Evolutionary conservation across 2,888 invertebrate species (phyloP).

Genomic region (Noctua janthe): DNA sequence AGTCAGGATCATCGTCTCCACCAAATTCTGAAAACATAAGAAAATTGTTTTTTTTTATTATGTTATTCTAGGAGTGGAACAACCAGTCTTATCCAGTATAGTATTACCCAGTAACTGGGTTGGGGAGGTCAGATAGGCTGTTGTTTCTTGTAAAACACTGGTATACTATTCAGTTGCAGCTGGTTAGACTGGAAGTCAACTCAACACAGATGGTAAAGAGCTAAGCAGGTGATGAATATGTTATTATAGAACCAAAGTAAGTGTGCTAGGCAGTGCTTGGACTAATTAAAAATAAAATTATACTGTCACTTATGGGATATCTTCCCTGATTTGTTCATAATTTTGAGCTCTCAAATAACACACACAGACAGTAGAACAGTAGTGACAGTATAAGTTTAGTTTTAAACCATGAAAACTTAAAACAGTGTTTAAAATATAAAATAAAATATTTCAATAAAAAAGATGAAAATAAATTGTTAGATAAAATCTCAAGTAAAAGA

Average conservation of each 20-base stretch:
- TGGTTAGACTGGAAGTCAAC: not conserved
- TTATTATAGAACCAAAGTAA: not conserved
- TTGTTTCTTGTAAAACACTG: not conserved
- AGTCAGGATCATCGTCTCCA: slow-evolving; percentile 82
- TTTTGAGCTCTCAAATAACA: no score
- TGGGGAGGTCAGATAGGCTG: not conserved
- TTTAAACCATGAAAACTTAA: no score
- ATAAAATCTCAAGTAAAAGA: not conserved
- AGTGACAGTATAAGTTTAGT: no score
- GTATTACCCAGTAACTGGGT: not conserved
- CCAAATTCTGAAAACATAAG: slow-evolving; percentile 66
- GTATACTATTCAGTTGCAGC: not conserved
- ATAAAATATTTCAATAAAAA: not conserved
- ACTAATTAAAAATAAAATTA: not conserved
- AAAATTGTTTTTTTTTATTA: not conserved
- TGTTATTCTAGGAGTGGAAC: not conserved
- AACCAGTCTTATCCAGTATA: not conserved
- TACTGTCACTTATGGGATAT: no score
- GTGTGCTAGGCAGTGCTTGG: not conserved
- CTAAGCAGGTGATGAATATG: not conserved
- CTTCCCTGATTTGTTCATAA: no score
- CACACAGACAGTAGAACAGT: no score
- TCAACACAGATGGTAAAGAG: not conserved
- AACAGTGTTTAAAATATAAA: no score
- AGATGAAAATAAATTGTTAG: not conserved